Conservation (phyloP, 2,888 invertebrate species). For the Hartigia nigra region DNA sequence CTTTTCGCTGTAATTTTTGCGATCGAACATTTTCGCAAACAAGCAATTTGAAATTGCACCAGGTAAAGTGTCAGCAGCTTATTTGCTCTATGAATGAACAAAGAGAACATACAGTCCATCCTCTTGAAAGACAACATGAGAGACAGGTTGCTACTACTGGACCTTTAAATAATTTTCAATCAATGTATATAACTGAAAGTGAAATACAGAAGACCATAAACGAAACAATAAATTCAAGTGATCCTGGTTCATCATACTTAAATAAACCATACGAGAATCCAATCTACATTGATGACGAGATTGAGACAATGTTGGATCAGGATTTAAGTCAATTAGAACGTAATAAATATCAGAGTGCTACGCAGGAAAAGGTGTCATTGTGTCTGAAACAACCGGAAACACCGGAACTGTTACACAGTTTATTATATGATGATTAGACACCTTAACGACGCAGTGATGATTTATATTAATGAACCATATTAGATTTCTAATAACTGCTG, state of each 20-base stretch:
- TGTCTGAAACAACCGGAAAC: slow-evolving; percentile 60
- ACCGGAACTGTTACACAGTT: slow-evolving; percentile 57
- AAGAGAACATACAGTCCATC: slow-evolving; percentile 11
- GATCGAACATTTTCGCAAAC: slow-evolving; percentile 59
- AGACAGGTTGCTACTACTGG: slow-evolving; percentile 17
- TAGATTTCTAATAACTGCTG: background rate
- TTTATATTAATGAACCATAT: background rate
- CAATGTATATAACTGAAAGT: slow-evolving; percentile 55
- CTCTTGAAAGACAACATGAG: slow-evolving; percentile 20
- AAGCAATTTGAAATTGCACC: slow-evolving; percentile 58
- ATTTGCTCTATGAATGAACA: slow-evolving; percentile 27
- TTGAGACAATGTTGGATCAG: slow-evolving; percentile 54
- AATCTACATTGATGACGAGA: slow-evolving; percentile 58
- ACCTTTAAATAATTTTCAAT: slow-evolving; percentile 46
- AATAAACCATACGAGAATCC: slow-evolving; percentile 54
- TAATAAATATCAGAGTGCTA: slow-evolving; percentile 41
- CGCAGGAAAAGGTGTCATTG: slow-evolving; percentile 46
- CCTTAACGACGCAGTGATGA: background rate
- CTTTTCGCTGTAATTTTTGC: slow-evolving; percentile 56
- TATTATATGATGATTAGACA: slow-evolving; percentile 49
- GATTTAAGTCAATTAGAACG: slow-evolving; percentile 52
- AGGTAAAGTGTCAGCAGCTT: slow-evolving; percentile 50
- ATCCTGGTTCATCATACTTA: slow-evolving; percentile 49
- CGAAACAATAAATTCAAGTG: slow-evolving; percentile 57
- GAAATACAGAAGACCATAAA: slow-evolving; percentile 60